Conservation (phyloP, 2,888 invertebrate species). For the Thymelicus sylvestris region DNA sequence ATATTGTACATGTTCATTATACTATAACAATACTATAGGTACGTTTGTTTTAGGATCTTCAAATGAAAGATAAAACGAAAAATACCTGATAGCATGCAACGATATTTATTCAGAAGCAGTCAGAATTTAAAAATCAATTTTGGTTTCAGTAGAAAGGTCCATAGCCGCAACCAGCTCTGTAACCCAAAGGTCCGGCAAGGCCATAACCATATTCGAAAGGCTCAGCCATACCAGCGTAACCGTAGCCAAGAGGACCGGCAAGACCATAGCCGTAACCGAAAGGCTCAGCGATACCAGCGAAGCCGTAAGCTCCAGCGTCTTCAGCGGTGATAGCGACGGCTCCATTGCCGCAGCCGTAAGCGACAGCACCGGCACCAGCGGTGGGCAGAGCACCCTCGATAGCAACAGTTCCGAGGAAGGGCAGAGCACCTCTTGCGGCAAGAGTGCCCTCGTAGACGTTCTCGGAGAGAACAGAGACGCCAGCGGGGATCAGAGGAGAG, state of each 20-base stretch:
- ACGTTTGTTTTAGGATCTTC: no score
- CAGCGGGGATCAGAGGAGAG: conserved; percentile 55
- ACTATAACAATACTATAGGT: no score
- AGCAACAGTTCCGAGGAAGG: conserved; percentile 46
- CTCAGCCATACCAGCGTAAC: conserved; percentile 21
- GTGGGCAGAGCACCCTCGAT: conserved; percentile 54
- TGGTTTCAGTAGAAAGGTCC: no score
- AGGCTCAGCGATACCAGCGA: conserved; percentile 29
- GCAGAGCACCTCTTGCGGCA: conserved; percentile 42
- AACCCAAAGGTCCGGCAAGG: conserved; percentile 30
- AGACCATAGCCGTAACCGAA: conserved; percentile 21
- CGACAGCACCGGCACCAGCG: conserved; percentile 52
- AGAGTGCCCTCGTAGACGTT: conserved; percentile 50
- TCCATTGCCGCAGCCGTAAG: conserved; percentile 51
- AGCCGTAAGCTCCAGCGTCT: conserved; percentile 36
- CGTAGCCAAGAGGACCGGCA: conserved; percentile 38
- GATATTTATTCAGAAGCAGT: conserved; percentile 47
- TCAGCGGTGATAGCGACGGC: conserved; percentile 46
- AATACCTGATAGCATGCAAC: no score
- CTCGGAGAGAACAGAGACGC: conserved; percentile 54
- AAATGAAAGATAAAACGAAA: no score
- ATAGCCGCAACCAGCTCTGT: conserved; percentile 19
- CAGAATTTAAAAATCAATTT: conserved; percentile 43
- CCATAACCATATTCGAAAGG: conserved; percentile 5
- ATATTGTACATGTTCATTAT: no score